Evolutionary conservation across 2,113 vertebrate species (phyloP).

Genomic region (Prunella himalayana): DNA sequence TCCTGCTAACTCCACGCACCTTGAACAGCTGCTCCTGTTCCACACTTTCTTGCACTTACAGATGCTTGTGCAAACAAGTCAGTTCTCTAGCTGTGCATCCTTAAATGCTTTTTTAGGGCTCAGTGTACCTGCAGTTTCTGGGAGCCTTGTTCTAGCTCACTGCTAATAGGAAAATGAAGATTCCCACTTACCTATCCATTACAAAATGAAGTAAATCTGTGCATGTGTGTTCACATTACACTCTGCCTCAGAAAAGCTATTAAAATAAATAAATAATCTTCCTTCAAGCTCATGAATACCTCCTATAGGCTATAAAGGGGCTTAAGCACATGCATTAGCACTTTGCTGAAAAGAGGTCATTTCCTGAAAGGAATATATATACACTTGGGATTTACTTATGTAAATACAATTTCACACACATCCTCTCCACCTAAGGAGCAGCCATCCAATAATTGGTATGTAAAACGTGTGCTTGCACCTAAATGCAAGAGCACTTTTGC

Average conservation of each 20-base stretch:
- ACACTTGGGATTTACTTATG: constrained; percentile 26
- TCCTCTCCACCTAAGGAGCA: background rate
- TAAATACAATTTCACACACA: constrained; percentile 48
- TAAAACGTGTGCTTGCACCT: background rate
- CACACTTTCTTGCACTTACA: background rate
- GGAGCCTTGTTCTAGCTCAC: background rate
- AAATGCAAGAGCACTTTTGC: background rate
- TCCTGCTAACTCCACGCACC: background rate
- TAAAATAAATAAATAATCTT: background rate
- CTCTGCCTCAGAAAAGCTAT: background rate
- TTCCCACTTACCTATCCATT: background rate
- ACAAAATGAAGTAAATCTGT: background rate
- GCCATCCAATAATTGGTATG: background rate
- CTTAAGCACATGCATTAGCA: constrained; percentile 44
- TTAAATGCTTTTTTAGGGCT: background rate
- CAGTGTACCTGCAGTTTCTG: background rate
- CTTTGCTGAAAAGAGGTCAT: constrained; percentile 47
- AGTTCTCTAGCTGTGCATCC: background rate
- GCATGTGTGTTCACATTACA: background rate
- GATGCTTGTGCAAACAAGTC: background rate
- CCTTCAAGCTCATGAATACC: background rate
- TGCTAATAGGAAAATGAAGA: background rate
- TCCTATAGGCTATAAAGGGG: background rate
- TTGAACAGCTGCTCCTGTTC: background rate
- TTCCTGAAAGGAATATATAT: constrained; percentile 52